Evolutionary conservation across 2,113 vertebrate species (phyloP).

Genomic region (Epinephelus cyanopodus): DNA sequence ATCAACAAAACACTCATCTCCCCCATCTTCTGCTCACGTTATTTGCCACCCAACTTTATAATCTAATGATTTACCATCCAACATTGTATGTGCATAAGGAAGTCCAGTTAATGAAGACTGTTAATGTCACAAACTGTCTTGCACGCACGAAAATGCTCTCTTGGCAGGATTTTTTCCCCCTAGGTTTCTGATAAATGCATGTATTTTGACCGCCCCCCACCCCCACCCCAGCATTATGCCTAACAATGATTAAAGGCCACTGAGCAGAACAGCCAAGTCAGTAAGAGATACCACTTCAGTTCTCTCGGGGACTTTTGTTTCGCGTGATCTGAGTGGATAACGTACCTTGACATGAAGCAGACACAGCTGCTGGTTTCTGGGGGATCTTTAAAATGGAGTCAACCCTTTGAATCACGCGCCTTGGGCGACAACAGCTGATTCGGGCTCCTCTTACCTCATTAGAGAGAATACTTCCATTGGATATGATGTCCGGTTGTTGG

Average conservation of each 20-base stretch:
- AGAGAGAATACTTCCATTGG: conserved; percentile 96
- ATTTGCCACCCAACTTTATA: neutral
- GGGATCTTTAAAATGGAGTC: neutral
- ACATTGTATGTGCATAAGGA: neutral
- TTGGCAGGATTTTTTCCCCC: neutral
- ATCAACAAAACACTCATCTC: conserved; percentile 53
- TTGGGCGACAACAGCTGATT: neutral
- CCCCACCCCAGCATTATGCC: conserved; percentile 12
- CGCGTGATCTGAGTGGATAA: conserved; percentile 37
- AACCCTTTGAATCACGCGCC: conserved; percentile 12
- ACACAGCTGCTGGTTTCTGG: conserved; percentile 20
- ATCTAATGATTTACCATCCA: neutral
- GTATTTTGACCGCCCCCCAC: neutral
- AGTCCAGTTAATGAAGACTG: neutral
- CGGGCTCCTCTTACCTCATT: conserved; percentile 90
- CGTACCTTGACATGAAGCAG: conserved; percentile 3
- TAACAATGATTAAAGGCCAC: conserved; percentile 58
- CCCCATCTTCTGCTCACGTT: neutral
- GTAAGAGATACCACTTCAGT: conserved; percentile 20
- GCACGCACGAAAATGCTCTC: neutral
- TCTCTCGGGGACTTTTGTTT: conserved; percentile 12
- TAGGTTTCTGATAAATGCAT: neutral
- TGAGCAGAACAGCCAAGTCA: conserved; percentile 52
- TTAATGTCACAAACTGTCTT: neutral
- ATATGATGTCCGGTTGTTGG: conserved; percentile 98